Conservation (phyloP, 2,113 vertebrate genomes). For the Morone chrysops region DNA sequence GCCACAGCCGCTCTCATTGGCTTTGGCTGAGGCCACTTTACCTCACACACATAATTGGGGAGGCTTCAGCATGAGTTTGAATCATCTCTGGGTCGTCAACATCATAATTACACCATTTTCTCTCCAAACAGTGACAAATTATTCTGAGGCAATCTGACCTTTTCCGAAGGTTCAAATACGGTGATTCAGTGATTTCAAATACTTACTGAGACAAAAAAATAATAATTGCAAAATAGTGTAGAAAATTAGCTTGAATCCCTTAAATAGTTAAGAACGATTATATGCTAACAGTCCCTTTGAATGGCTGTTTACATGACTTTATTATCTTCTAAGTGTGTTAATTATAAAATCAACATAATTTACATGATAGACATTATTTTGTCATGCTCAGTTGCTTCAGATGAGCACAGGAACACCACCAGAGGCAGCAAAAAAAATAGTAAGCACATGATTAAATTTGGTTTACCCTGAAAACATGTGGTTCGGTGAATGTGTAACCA, state of each 20-base stretch:
- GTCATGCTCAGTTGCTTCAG: background rate
- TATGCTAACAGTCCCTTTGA: background rate
- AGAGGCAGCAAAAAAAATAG: no score
- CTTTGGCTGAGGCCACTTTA: conserved; percentile 72
- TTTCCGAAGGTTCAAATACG: conserved; percentile 34
- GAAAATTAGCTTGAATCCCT: conserved; percentile 8
- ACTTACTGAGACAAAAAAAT: conserved; percentile 27
- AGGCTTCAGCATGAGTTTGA: conserved; percentile 70
- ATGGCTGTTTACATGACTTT: background rate
- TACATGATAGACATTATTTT: background rate
- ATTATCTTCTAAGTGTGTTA: conserved; percentile 3
- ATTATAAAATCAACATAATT: conserved; percentile 2
- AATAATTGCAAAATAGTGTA: conserved; percentile 6
- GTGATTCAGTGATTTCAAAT: conserved; percentile 42
- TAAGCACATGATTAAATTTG: background rate
- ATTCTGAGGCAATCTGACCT: conserved; percentile 65
- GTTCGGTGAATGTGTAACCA: background rate
- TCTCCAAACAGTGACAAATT: conserved; percentile 69
- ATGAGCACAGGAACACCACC: background rate
- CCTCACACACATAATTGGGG: conserved; percentile 70
- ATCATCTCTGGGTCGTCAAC: conserved; percentile 68
- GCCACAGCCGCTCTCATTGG: conserved; percentile 58
- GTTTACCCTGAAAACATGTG: background rate
- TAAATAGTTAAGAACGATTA: conserved; percentile 1
- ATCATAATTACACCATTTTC: conserved; percentile 71